Evolutionary conservation across 1,140 invertebrate species (phyloP).

Genomic region (Drosophila gunungcola): DNA sequence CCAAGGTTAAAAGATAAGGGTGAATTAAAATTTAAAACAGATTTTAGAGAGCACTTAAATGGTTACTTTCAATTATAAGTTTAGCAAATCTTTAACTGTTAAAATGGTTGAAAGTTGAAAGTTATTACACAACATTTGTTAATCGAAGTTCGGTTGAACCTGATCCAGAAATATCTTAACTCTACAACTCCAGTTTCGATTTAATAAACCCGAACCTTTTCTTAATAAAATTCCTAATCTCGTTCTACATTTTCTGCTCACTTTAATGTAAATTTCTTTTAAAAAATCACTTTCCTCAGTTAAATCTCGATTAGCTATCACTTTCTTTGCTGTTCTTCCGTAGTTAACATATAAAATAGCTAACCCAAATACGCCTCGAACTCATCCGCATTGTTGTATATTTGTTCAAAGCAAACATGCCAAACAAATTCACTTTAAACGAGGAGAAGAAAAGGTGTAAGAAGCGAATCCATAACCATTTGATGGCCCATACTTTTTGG

Average conservation of each 20-base stretch:
- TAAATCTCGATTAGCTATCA: conserved; percentile 22
- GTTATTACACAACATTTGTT: no score
- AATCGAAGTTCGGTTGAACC: neutral
- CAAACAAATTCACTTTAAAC: conserved; percentile 39
- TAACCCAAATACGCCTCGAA: conserved; percentile 17
- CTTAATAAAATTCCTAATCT: neutral
- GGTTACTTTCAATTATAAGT: no score
- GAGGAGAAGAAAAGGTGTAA: conserved; percentile 12
- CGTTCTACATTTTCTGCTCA: neutral
- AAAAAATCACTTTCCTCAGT: conserved; percentile 26
- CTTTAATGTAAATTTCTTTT: conserved; percentile 1
- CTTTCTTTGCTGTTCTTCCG: conserved; percentile 27
- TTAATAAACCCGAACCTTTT: neutral
- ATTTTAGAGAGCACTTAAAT: no score
- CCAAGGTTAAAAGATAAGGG: no score
- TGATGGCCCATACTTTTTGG: conserved; percentile 17
- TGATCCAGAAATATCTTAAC: neutral
- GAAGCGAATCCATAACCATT: conserved; percentile 35
- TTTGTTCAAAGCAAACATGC: conserved; percentile 37
- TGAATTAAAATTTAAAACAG: no score
- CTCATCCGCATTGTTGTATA: neutral
- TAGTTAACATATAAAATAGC: conserved; percentile 20
- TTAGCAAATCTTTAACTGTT: no score
- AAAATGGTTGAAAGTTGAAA: no score
- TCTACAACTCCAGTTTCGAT: neutral